These are phyloP conservation scores for Florisuga fusca DNA, from an alignment of 2,797 vertebrate species.

Conservation along the genomic window DNA sequence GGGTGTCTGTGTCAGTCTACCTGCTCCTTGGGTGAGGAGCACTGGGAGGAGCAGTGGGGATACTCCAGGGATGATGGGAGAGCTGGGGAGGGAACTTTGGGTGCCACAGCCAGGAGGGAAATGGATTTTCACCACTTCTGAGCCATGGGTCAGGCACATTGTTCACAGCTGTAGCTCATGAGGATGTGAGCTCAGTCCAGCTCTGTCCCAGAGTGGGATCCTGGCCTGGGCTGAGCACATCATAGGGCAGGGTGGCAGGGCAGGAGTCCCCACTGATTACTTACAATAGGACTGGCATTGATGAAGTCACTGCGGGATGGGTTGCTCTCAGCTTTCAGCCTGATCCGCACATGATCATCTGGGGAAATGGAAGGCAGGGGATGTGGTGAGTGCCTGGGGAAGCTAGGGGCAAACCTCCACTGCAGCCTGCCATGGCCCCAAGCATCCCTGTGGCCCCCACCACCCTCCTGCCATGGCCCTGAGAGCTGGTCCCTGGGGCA, in stretches of 20 bases:
- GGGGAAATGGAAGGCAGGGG: neutral
- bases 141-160: neutral
- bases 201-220: fast-evolving
- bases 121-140: neutral
- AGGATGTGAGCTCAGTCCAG: neutral
- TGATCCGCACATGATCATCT: conserved; percentile 96
- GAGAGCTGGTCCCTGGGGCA: neutral
- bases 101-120: neutral
- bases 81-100: neutral
- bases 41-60: neutral
- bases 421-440: neutral
- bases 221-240: neutral
- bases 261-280: conserved; percentile 31
- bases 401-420: neutral
- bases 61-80: neutral
- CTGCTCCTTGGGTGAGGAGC: fast-evolving
- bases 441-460: neutral
- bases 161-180: neutral
- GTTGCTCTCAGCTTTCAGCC: conserved; percentile 91
- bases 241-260: fast-evolving
- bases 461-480: neutral
- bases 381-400: fast-evolving
- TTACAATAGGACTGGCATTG: conserved; percentile 95
- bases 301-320: conserved; percentile 93
- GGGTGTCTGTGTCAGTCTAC: neutral